These are phyloP conservation scores for Pollimyrus isidori DNA, from an alignment of 2,113 vertebrate species.

Conservation along the genomic window DNA sequence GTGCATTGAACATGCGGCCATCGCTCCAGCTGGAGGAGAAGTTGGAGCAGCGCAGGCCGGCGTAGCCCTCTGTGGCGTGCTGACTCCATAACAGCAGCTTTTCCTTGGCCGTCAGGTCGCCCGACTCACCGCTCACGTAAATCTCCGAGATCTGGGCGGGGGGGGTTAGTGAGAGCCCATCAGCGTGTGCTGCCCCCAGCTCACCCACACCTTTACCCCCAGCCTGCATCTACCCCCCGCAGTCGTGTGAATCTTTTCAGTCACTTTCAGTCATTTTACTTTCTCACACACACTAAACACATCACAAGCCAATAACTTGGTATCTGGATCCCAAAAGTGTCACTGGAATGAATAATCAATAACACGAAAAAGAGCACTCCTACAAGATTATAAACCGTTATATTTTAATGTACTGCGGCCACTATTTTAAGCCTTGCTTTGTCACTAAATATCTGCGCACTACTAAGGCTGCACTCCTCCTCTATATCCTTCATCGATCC, in stretches of 20 bases:
- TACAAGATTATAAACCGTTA: not conserved
- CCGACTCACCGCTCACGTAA: constrained; percentile 90
- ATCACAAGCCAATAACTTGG: not conserved
- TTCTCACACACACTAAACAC: not conserved
- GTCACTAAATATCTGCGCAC: not conserved
- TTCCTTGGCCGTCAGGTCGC: constrained; percentile 96
- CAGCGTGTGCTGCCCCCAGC: constrained; percentile 4
- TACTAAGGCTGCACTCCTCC: not conserved
- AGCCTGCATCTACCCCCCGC: not conserved
- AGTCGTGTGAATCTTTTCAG: not conserved
- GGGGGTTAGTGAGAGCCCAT: not conserved
- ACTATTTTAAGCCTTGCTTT: not conserved
- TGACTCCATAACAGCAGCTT: constrained; percentile 94
- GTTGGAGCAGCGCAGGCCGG: constrained; percentile 88
- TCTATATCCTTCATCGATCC: not conserved
- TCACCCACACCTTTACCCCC: constrained; percentile 1
- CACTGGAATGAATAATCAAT: not conserved
- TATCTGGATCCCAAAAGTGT: not conserved
- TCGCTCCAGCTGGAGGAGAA: constrained; percentile 93
- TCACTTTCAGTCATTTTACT: not conserved
- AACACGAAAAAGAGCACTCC: not conserved
- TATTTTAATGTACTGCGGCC: not conserved
- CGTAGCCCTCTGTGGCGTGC: constrained; percentile 84
- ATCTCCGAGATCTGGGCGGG: constrained; percentile 87
- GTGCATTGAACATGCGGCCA: constrained; percentile 96